Evolutionary conservation across 2,888 invertebrate genomes (phyloP).

Genomic region (Tipula vernalis): DNA sequence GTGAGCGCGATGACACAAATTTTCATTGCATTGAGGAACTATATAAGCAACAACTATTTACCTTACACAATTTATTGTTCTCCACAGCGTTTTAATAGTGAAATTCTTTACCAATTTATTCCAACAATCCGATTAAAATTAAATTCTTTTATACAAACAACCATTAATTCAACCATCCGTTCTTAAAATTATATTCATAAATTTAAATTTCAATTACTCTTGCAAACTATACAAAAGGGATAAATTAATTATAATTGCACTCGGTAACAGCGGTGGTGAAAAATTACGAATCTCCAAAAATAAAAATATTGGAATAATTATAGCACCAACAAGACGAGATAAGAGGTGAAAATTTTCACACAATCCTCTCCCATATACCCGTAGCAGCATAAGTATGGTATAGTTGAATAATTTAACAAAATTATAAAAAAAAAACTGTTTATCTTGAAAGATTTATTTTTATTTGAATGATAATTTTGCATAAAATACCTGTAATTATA

Average conservation of each 20-base stretch:
- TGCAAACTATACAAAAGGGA: neutral
- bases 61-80: no score
- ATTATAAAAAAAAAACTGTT: neutral
- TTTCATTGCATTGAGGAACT: no score
- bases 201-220: neutral
- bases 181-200: neutral
- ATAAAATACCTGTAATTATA: neutral
- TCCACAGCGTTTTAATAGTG: no score
- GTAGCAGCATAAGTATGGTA: neutral
- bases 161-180: neutral
- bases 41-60: no score
- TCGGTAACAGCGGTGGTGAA: neutral
- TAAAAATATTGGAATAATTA: neutral
- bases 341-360: neutral
- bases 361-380: neutral
- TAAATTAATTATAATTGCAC: neutral
- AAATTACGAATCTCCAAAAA: neutral
- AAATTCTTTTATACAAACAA: neutral
- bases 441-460: neutral
- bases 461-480: neutral
- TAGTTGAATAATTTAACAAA: neutral
- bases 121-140: neutral
- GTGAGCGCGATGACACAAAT: no score
- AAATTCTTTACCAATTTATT: no score
- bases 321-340: neutral